Evolutionary conservation across 1,140 invertebrate genomes (phyloP), one percentile per base, ranked within the genome.

Genomic region (Sweltsa coloradensis): DNA sequence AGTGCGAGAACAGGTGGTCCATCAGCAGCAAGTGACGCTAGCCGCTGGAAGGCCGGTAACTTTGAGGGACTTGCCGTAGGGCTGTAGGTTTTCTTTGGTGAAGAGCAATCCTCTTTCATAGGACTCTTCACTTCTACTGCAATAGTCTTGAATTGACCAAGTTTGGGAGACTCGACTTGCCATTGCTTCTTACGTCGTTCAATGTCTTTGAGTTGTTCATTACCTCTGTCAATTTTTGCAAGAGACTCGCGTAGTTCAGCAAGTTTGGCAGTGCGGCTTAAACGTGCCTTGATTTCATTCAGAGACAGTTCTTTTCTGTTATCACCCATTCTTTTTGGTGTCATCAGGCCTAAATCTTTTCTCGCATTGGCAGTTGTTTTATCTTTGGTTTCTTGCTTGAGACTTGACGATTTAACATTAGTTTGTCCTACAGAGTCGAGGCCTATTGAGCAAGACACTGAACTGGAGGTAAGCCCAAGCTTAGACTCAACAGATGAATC

Each of bases 101-200:
- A 36, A 73, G 71, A 21, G 74, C 68, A 52, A 55, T 22, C 21
- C 6, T 18, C 65, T 55, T 81, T 81, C 18, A 64, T 69, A 34
- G 79, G 79, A 61, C 78, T 81, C 44, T 52, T 44, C 48, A 86
- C 70, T 68, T 84, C 79, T 54, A 86, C 61, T 60, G 85, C 72
- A 59, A 86, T 79, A 18, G 73, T 73, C 45, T 79, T 73, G 55
- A 85, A 85, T 55, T 77, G 74, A 56, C 79, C 76, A 0, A 84
- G 68, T 46, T 76, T 72, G 13, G 52, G 59, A 24, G 52, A 52
- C 25, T 53, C 49, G 50, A 53, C 36, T 22, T 48, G 14, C 41
- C 49, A 43, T 14, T 56, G 63, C 43, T 66, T 57, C 1, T 55
- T 59, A 42, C 55, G 65, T 49, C 55, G 60, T 39, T 67, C 61